These are phyloP conservation scores for Megaleporinus macrocephalus DNA, from an alignment of 2,113 vertebrate species.

Conservation along the genomic window DNA sequence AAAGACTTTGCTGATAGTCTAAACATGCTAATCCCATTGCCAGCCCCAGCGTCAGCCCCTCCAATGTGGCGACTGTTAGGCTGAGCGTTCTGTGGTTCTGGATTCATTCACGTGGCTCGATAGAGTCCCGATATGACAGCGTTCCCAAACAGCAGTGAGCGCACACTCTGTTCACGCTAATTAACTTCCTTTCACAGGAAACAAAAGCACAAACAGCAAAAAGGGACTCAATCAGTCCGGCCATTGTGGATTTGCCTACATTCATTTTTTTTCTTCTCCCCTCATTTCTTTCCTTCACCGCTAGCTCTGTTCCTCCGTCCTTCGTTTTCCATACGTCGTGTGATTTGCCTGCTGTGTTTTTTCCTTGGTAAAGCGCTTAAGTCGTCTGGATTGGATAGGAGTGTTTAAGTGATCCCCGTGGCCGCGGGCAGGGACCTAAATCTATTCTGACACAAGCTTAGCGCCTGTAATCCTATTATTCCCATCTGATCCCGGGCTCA, in stretches of 20 bases:
- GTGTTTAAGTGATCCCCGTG: constrained; percentile 69
- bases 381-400: constrained; percentile 63
- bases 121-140: constrained; percentile 20
- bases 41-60: not conserved
- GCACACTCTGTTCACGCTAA: constrained; percentile 1
- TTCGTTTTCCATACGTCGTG: not conserved
- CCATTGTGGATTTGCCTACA: constrained; percentile 8
- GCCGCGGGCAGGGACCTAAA: constrained; percentile 68
- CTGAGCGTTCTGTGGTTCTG: not conserved
- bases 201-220: constrained; percentile 26
- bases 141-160: constrained; percentile 1
- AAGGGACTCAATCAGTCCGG: not conserved
- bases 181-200: constrained; percentile 42
- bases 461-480: constrained; percentile 75
- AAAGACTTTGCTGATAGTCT: constrained; percentile 28
- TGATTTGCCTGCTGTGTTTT: constrained; percentile 33
- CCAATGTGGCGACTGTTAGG: not conserved
- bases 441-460: constrained; percentile 75
- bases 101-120: constrained; percentile 15
- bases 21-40: constrained; percentile 32
- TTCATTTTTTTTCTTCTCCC: not conserved
- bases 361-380: constrained; percentile 62
- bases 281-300: not conserved
- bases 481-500: constrained; percentile 68
- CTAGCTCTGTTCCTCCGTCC: not conserved